Evolutionary conservation across 2,888 invertebrate species (phyloP), one percentile per base, ranked within the genome.

Genomic region (Tortricodes alternella): DNA sequence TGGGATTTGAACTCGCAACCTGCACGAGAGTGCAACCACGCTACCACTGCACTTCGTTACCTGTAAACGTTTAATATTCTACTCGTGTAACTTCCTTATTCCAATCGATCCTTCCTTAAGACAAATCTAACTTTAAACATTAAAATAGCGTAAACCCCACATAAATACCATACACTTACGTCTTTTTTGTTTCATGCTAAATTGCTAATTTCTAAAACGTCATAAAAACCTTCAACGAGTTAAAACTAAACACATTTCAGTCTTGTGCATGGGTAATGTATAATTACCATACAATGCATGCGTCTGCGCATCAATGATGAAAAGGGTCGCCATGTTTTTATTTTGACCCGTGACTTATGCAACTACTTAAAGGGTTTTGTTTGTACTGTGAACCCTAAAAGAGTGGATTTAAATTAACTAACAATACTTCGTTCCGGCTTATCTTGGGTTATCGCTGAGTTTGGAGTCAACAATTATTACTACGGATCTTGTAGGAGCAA

Each of bases 201-300:
- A 0, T n/a, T 4, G 11, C 9, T 1, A 1, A 34, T 18, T 13
- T 24, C 18, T 9, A 7, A 19, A 52, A 52, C 18, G 43, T 3
- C 1, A 11, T 9, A 35, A 18, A 24, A 24, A 4, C 6, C 19
- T 2, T 19, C 3, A 6, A 52, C 16, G 2, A 15, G 11, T 46
- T n/a, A 27, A 5, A 15, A 27, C 37, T 50, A 50, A 50, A 2
- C 32, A 19, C 38, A n/a, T 38, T 49, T 24, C 7, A 16, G 15
- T 19, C 4, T 13, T 34, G 65, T 62, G 65, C 59, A 55, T 50
- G 66, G 71, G 70, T 69, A 72, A 74, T 69, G 70, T 65, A 63
- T 71, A 70, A 89, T 89, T 89, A 85, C 70, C 89, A 89, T 88
- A 89, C 89, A 89, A 89, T 88, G 83, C 71, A 73, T 71, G 82